phyloP scores from a whole-genome alignment of 2,113 vertebrate species.

The Dendropsophus ebraccatus region DNA sequence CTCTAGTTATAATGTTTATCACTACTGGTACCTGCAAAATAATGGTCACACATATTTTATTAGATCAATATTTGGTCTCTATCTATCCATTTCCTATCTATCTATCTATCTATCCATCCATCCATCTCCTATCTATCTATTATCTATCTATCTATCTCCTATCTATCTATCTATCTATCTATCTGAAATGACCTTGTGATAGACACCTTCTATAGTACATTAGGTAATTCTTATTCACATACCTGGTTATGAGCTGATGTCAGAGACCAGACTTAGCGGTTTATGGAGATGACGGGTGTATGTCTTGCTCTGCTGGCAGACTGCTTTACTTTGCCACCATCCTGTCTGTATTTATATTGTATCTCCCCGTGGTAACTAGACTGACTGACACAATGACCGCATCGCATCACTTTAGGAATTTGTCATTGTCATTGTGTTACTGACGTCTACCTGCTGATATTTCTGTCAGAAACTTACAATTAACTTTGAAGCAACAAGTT shows the following conservation, averaged over 20 bases:
- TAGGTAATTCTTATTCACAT: too few species aligned
- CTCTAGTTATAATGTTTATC: too few species aligned
- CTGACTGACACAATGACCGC: slow-evolving; percentile 22
- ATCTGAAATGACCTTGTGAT: too few species aligned
- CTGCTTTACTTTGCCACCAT: neutral
- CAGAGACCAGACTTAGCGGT: neutral
- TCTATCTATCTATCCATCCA: slow-evolving; percentile 16
- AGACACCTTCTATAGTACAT: too few species aligned
- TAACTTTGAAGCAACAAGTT: neutral
- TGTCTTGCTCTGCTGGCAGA: neutral
- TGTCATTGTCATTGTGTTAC: slow-evolving; percentile 20
- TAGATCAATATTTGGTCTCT: too few species aligned
- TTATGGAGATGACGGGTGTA: neutral
- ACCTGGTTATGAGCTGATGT: neutral
- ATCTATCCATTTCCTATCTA: too few species aligned
- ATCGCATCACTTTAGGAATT: slow-evolving; percentile 30
- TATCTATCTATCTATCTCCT: neutral
- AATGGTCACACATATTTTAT: too few species aligned
- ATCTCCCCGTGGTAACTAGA: slow-evolving; percentile 29
- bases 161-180: neutral
- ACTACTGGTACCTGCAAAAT: too few species aligned
- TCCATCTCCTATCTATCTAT: too few species aligned
- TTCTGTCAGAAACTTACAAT: slow-evolving; percentile 9
- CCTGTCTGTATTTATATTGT: slow-evolving; percentile 38
- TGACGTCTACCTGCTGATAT: slow-evolving; percentile 12